These are phyloP conservation scores for Oxyruncus cristatus DNA, from an alignment of 2,113 vertebrate species.

Conservation along the genomic window DNA sequence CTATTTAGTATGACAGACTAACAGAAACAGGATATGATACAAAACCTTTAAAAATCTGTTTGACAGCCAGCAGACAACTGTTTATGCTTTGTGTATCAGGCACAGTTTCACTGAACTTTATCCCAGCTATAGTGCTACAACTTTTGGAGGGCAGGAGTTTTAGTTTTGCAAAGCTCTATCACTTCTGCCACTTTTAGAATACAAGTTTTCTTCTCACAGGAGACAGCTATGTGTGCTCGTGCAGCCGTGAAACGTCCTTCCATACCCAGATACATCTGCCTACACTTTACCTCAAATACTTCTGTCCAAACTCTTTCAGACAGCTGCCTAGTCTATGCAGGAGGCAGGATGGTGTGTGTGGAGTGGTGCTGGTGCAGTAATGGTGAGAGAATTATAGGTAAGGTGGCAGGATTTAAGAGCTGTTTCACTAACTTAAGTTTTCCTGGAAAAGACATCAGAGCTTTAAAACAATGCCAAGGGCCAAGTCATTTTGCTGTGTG, in stretches of 20 bases:
- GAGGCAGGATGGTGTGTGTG: not conserved
- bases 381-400: not conserved
- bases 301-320: not conserved
- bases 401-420: not conserved
- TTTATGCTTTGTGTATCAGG: not conserved
- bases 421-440: not conserved
- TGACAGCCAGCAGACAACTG: not conserved
- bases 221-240: not conserved
- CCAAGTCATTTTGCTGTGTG: not conserved
- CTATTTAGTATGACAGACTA: not conserved
- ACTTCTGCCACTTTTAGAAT: not conserved
- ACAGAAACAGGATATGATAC: conserved; percentile 2
- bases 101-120: not conserved
- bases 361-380: not conserved
- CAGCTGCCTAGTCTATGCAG: not conserved
- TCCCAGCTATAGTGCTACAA: not conserved
- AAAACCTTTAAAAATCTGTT: not conserved
- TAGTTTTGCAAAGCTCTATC: not conserved
- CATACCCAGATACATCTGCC: not conserved
- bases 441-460: not conserved
- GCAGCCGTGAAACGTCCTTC: not conserved
- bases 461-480: not conserved
- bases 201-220: not conserved
- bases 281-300: not conserved
- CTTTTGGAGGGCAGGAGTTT: not conserved